Conservation (phyloP, 2,888 invertebrate species). For the Athalia cordata region DNA sequence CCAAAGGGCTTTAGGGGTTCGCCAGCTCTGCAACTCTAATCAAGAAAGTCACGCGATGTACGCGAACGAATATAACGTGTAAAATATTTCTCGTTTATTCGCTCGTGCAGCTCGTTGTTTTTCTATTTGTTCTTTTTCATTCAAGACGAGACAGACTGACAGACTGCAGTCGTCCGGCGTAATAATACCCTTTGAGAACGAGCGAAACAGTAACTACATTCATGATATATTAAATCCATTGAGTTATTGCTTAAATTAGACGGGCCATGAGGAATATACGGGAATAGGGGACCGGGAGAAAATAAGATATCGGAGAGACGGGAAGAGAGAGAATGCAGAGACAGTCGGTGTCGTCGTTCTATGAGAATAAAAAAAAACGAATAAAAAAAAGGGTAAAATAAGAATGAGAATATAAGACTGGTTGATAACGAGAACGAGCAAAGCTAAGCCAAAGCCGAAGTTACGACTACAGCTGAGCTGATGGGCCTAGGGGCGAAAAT, state of each 20-base stretch:
- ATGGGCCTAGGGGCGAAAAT: conserved; percentile 43
- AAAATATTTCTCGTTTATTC: too few species aligned
- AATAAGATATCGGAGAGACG: conserved; percentile 41
- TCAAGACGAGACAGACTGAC: neutral
- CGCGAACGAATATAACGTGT: neutral
- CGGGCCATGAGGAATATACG: neutral
- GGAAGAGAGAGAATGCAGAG: conserved; percentile 29
- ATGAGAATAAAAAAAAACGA: neutral
- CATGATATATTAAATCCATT: conserved; percentile 40
- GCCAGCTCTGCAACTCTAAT: neutral
- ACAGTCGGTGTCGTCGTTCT: neutral
- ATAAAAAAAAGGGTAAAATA: conserved; percentile 19
- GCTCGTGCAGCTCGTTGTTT: too few species aligned
- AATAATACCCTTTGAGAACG: conserved; percentile 7
- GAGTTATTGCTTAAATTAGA: conserved; percentile 42
- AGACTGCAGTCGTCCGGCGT: neutral
- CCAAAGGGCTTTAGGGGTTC: neutral
- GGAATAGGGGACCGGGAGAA: neutral
- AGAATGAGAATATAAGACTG: conserved; percentile 30
- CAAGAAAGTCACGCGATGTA: conserved; percentile 12
- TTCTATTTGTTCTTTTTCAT: too few species aligned
- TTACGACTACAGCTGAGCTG: neutral
- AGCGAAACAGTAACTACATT: conserved; percentile 32
- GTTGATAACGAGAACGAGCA: conserved; percentile 35
- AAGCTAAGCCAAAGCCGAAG: neutral